phyloP scores from a whole-genome alignment of 2,113 vertebrate genomes.

The Ptilonorhynchus violaceus region DNA sequence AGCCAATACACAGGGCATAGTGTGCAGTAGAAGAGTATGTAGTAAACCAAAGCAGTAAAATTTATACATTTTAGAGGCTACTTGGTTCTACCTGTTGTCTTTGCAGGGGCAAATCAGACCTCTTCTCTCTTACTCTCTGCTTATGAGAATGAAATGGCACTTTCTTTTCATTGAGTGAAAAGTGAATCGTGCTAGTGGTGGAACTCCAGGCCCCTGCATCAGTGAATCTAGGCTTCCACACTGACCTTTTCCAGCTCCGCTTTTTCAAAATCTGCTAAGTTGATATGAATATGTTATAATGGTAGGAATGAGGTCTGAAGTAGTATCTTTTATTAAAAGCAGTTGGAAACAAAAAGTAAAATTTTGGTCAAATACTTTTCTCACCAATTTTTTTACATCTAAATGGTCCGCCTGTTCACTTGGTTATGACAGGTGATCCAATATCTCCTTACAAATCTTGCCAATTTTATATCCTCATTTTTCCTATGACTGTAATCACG shows the following conservation, averaged over 20 bases:
- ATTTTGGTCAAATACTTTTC: background rate
- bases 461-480: background rate
- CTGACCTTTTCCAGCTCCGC: background rate
- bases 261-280: background rate
- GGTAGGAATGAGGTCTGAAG: background rate
- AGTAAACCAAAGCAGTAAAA: background rate
- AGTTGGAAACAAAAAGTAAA: background rate
- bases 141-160: background rate
- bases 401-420: background rate
- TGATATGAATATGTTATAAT: background rate
- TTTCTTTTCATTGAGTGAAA: background rate
- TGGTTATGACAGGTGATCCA: background rate
- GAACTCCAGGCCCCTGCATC: background rate
- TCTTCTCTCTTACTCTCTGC: background rate
- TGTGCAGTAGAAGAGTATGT: background rate
- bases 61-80: background rate
- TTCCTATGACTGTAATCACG: background rate
- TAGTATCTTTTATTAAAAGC: background rate
- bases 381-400: background rate
- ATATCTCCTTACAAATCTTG: background rate
- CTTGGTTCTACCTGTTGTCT: background rate
- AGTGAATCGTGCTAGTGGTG: rapidly evolving
- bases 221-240: background rate
- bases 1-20: background rate
- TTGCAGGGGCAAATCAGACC: background rate